Conservation (phyloP, 2,113 vertebrate species). For the Calyptomena viridis region DNA sequence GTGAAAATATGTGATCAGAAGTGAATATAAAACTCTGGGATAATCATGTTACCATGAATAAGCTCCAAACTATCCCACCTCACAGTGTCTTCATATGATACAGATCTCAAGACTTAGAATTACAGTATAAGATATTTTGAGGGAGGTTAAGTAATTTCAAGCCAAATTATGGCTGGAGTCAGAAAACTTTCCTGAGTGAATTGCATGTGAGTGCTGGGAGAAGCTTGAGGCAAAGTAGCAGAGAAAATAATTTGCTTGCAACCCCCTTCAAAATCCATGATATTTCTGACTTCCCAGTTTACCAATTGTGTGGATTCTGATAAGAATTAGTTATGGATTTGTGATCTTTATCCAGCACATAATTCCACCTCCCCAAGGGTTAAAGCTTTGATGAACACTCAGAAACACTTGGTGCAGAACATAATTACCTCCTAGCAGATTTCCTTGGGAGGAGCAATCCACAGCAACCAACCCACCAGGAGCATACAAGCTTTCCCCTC, state of each 20-base stretch:
- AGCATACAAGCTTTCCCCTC: accelerated
- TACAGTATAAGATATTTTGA: neutral
- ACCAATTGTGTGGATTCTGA: neutral
- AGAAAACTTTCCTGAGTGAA: neutral
- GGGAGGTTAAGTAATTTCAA: neutral
- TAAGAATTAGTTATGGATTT: neutral
- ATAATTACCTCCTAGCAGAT: neutral
- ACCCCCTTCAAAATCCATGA: neutral
- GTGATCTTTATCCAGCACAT: neutral
- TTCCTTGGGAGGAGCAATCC: neutral
- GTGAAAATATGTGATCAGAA: neutral
- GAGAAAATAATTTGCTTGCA: neutral
- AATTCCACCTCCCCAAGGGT: neutral
- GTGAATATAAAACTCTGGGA: neutral
- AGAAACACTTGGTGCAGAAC: neutral
- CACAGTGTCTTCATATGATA: neutral
- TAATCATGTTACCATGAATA: neutral
- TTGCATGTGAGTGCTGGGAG: neutral
- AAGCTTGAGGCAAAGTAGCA: neutral
- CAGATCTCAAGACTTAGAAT: neutral
- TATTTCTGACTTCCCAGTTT: neutral
- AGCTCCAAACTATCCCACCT: neutral
- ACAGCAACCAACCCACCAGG: neutral
- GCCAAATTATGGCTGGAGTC: neutral
- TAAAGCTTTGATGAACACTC: neutral